Evolutionary conservation across 2,888 invertebrate genomes (phyloP), one percentile per base, ranked within the genome.

Genomic region (Seladonia tumulorum): DNA sequence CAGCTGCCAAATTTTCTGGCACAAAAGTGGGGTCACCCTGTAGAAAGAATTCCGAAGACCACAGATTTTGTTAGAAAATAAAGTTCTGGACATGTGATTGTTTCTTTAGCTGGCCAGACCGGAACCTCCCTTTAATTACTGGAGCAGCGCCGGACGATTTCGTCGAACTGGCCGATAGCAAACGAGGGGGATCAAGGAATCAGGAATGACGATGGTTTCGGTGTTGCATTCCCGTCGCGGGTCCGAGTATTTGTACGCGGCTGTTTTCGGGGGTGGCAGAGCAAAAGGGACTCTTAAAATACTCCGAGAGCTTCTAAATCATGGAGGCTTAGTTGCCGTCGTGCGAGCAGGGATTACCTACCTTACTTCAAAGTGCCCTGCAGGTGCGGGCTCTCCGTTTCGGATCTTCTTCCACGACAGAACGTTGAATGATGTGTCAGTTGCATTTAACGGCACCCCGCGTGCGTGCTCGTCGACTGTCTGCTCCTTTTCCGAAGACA

Each of bases 251-350:
- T 88, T 86, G 86, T 87, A 86, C 81, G 83, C 39, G 86, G 83
- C 90, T 88, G 91, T 90, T 90, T 90, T 90, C 86, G 92, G 91
- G 88, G 91, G 91, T 88, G 88, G 91, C 75, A 85, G 90, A 92
- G 92, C 92, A 91, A 93, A 91, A 93, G 92, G 93, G 93, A 94
- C 93, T 95, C 95, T 95, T 94, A 95, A 95, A 95, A 95, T 95
- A 95, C 94, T 94, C 94, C 92, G 91, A 92, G 92, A 94, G 94
- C 94, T 93, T 94, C 95, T 95, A 95, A 95, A 95, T 95, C 95
- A 95, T 93, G 94, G 89, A 92, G 94, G 94, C 94, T 95, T 95
- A 95, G 93, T 92, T 89, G 92, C 92, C 94, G 94, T 94, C 94
- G 94, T 92, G 93, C 94, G 92, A 92, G 93, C 92, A 91, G 94